Conservation (phyloP, 2,113 vertebrate species). For the Trochalopteron elliotii region DNA sequence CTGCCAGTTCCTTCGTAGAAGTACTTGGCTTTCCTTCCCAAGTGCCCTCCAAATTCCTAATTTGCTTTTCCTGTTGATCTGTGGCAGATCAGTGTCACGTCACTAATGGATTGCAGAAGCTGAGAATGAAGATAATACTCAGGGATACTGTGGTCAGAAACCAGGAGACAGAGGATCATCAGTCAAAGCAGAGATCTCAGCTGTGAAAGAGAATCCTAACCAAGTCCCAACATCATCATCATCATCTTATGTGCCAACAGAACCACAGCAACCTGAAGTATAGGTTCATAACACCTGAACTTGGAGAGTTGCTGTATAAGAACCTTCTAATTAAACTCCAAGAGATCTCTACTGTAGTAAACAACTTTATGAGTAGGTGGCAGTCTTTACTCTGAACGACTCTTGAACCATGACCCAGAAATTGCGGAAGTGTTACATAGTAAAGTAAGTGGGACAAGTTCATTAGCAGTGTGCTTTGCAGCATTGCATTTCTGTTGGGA, state of each 20-base stretch:
- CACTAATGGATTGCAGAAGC: neutral
- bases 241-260: neutral
- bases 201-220: neutral
- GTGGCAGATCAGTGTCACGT: neutral
- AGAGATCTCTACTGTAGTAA: constrained; percentile 2
- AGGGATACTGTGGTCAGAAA: neutral
- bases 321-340: constrained; percentile 15
- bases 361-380: constrained; percentile 58
- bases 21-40: neutral
- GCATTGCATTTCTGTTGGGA: neutral
- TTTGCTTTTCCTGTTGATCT: neutral
- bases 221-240: neutral
- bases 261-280: neutral
- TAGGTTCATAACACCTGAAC: neutral
- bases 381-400: neutral
- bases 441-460: neutral
- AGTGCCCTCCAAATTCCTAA: neutral
- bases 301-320: neutral
- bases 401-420: neutral
- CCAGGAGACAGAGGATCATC: neutral
- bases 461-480: neutral
- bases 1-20: neutral
- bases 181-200: neutral
- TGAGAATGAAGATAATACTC: neutral
- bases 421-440: neutral